A percentile compares a stretch with the other conserved stretches of the same genome.
These are phyloP conservation scores for Pilophorus perplexus DNA, from an alignment of 2,888 invertebrate genomes.

Conservation along the genomic window DNA sequence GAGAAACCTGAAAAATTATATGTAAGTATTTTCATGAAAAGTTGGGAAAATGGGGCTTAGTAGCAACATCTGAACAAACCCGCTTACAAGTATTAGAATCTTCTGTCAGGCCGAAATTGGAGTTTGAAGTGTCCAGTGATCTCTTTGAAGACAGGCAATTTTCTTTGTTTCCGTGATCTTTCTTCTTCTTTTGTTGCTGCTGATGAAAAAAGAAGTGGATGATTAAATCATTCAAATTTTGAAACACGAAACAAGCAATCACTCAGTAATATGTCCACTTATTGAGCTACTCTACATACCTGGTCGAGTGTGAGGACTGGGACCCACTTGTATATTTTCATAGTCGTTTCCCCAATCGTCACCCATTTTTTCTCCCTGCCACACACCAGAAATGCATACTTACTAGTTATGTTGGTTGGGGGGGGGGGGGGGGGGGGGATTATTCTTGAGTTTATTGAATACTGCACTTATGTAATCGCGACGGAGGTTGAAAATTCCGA, in stretches of 20 bases:
- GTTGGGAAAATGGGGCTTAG: neutral
- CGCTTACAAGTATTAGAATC: slow-evolving; percentile 85
- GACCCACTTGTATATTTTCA: slow-evolving; percentile 99
- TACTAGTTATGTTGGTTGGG: no score
- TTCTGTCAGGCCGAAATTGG: slow-evolving; percentile 81
- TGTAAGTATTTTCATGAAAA: no score
- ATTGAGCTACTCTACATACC: slow-evolving; percentile 49
- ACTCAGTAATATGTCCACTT: neutral
- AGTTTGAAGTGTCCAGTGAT: slow-evolving; percentile 68
- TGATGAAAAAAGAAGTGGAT: slow-evolving; percentile 13
- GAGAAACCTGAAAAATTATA: slow-evolving; percentile 78
- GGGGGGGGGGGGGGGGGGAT: no score
- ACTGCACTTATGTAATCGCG: no score
- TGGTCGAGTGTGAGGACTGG: slow-evolving; percentile 80
- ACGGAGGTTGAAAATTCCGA: no score
- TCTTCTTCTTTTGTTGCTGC: slow-evolving; percentile 61
- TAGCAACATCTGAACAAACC: neutral
- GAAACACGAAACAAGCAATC: neutral
- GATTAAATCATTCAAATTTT: slow-evolving; percentile 1
- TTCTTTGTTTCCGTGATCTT: slow-evolving; percentile 74
- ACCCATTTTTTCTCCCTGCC: slow-evolving; percentile 99
- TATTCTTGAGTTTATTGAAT: no score
- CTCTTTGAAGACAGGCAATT: slow-evolving; percentile 69
- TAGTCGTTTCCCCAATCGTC: slow-evolving; percentile 94
- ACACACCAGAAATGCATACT: no score